Base-by-base conservation (phyloP, 2,797 vertebrate species). In the Margarornis squamiger region DNA sequence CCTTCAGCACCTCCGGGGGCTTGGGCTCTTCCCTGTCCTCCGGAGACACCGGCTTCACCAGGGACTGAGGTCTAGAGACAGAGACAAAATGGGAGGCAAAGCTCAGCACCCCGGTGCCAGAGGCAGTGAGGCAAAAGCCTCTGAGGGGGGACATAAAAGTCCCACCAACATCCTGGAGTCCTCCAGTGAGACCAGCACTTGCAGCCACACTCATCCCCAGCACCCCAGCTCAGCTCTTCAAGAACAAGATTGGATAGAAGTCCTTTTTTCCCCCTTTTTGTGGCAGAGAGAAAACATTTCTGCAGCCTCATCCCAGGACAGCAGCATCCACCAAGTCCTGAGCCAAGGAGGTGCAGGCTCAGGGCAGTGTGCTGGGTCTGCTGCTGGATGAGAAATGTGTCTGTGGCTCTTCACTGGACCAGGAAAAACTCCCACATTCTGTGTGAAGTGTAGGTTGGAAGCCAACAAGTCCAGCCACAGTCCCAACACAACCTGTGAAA, bases 1-100 rank as follows among this genome's bases (percentile, higher is more conserved):
- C 92, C 57, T 98, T 98, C 87, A 98, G 96, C 92, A 97, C 96
- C 92, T 98, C 98, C 4, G 97, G 96, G 61, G 98, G 94, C 45
- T 98, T 98, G 57, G 32, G 93, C n/a, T 96, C 92, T 4, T 96
- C 95, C 19, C 29, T 57, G 2, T 93, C 41, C 79, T 68, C 89
- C 0, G 21, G 34, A 19, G 91, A 58, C 5, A 9, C 29, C 0
- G 14, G 14, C 9, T 51, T 91, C 58, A 91, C 55, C 10, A 90
- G 16, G 39, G 91, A 92, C 21, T 29, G 78, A 55, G 91, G 59
- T 15, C 91, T 97, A 36, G 57, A 85, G 49, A 80, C 21, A 58
- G 39, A 41, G 61, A 90, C 11, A 94, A 61, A 58, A 46, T 0
- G 4, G 11, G n/a, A 34, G 22, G 2, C 29, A 57, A 79, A 30